Conservation (phyloP, 2,113 vertebrate genomes). For the Centropus bengalensis region DNA sequence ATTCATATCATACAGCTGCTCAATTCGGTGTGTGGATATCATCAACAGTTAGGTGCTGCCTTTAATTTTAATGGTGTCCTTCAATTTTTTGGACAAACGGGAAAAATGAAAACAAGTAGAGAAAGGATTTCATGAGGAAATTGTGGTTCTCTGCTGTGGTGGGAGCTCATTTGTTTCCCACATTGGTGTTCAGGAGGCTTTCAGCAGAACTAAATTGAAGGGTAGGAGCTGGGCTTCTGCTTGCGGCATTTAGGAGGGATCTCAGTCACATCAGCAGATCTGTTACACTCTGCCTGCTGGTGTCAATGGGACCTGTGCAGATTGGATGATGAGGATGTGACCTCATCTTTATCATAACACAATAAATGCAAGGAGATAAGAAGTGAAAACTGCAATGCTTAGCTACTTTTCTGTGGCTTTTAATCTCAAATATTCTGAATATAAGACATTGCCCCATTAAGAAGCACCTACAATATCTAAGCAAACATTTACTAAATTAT, state of each 20-base stretch:
- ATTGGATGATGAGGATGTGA: neutral
- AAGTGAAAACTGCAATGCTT: neutral
- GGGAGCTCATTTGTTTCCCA: neutral
- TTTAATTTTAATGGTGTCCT: neutral
- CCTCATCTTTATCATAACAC: neutral
- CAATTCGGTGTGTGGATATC: neutral
- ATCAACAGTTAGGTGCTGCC: neutral
- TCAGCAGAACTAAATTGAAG: neutral
- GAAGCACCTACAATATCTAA: neutral
- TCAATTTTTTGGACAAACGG: neutral
- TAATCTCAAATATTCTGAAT: neutral
- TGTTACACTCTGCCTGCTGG: neutral
- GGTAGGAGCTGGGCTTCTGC: neutral
- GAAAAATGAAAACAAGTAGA: neutral
- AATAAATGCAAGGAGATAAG: neutral
- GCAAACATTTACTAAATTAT: neutral
- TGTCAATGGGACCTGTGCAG: neutral
- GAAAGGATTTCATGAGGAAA: neutral
- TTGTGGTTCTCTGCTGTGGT: neutral
- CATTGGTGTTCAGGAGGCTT: neutral
- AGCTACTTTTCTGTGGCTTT: neutral
- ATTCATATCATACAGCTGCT: neutral
- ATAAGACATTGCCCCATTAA: neutral
- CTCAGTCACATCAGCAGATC: neutral
- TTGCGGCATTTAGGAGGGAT: neutral